Base-by-base conservation (phyloP, 2,888 invertebrate species). In the Phragmatobia fuliginosa region DNA sequence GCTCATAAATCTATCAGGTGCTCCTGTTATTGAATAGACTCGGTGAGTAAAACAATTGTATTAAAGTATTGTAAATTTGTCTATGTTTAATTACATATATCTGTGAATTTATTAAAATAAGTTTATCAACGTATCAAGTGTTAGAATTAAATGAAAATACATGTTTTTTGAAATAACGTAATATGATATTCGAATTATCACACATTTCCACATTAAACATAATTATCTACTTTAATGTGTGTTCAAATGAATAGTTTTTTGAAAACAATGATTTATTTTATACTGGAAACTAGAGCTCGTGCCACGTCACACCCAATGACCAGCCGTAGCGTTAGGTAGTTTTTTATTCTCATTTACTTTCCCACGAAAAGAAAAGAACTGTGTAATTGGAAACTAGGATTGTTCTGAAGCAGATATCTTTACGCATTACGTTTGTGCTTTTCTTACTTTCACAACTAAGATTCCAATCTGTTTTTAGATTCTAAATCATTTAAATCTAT, bases 1-100 rank as follows among this genome's bases (percentile, higher is more conserved):
- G 89, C 87, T 91, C 92, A 85, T 92, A 92, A 93, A 92, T 93
- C 89, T 87, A 88, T 87, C 88, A 91, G 91, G 91, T 87, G 90
- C 87, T 87, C 85, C 90, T 92, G 90, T 88, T 90, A 88, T 90
- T 90, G 92, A 92, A 91, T 90, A 91, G 89, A 88, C 85, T 88
- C 81, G 83, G 87, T 82, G 87, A 88, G 88, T 88, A 91, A 88
- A 91, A 90, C 91, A 89, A 90, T 90, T 89, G 86, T 85, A 82
- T 84, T 82, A 81, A 81, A 84, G 84, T 70, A 85, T 87, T 88
- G 84, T 88, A 84, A 89, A 89, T 89, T 87, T 87, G 87, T 85
- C 82, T 82, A 33, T 66, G 59, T 45, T 59, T 66, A 60, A 45
- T 45, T 61, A 67, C 25, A 49, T 0, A n/a, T n/a, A 25, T 28